phyloP scores from a whole-genome alignment of 2,888 invertebrate species.

The Escarpia spicata region DNA sequence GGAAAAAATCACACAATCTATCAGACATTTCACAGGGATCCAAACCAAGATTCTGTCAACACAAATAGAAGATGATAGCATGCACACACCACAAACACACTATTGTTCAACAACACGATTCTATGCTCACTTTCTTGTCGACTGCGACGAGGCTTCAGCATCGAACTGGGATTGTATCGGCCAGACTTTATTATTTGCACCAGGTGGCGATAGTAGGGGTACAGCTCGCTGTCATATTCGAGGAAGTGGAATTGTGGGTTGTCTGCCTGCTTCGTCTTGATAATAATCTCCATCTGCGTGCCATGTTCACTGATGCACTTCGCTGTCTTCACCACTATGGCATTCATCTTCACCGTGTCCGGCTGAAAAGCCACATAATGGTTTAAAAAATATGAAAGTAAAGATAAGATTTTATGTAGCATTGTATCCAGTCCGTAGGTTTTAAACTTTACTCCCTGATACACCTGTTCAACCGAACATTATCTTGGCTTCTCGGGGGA shows the following conservation, averaged over 20 bases:
- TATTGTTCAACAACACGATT: neutral
- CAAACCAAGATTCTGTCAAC: neutral
- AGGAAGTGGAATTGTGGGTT: slow-evolving; percentile 95
- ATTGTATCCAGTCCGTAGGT: too few relatives aligned
- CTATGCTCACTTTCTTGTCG: neutral
- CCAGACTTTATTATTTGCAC: slow-evolving; percentile 61
- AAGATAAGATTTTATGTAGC: neutral
- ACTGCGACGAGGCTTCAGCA: neutral
- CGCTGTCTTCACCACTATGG: slow-evolving; percentile 90
- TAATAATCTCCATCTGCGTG: slow-evolving; percentile 96
- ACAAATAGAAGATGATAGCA: neutral
- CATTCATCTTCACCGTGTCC: slow-evolving; percentile 79
- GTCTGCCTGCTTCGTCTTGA: slow-evolving; percentile 95
- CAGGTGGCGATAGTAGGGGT: slow-evolving; percentile 86
- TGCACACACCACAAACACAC: neutral
- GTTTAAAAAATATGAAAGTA: too few relatives aligned
- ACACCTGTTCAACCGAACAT: too few relatives aligned
- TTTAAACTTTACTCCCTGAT: too few relatives aligned
- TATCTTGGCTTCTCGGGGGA: too few relatives aligned
- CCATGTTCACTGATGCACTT: slow-evolving; percentile 79
- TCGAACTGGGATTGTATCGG: slow-evolving; percentile 52
- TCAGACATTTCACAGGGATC: too few relatives aligned
- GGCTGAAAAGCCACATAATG: slow-evolving; percentile 37
- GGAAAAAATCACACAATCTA: too few relatives aligned
- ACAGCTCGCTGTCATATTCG: slow-evolving; percentile 82